Evolutionary conservation across 2,797 vertebrate genomes (phyloP).

Genomic region (Taeniopygia guttata): DNA sequence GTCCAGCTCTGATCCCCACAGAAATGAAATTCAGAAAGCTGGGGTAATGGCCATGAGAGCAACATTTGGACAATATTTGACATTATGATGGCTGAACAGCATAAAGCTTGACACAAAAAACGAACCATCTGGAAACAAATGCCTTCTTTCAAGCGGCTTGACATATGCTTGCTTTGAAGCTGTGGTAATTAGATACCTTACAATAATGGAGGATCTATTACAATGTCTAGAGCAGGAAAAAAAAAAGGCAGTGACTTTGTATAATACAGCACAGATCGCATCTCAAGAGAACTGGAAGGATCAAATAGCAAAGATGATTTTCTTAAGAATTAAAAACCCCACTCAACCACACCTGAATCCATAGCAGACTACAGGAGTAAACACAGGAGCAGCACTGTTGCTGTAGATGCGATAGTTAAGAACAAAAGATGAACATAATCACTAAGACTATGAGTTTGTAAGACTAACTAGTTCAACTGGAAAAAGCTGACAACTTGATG

Average conservation of each 20-base stretch:
- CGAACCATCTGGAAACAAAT: conserved; percentile 16
- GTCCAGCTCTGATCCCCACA: background rate
- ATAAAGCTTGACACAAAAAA: conserved; percentile 1
- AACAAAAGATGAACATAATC: background rate
- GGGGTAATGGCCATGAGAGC: background rate
- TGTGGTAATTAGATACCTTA: conserved; percentile 35
- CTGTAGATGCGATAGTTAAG: fast-evolving
- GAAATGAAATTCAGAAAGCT: background rate
- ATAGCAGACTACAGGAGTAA: background rate
- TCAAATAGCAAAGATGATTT: background rate
- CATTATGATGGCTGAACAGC: background rate
- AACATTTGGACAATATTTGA: background rate
- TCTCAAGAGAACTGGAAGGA: background rate
- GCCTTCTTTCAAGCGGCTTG: conserved; percentile 27
- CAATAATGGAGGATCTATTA: conserved; percentile 16
- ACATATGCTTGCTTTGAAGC: conserved; percentile 48
- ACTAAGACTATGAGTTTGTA: background rate
- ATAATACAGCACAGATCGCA: background rate
- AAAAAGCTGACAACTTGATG: background rate
- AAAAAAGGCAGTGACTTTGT: background rate
- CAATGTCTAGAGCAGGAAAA: background rate
- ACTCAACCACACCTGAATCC: background rate
- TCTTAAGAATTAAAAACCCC: background rate
- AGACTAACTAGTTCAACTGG: background rate
- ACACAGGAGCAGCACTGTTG: fast-evolving